Percentiles rank a stretch among this genome's conserved stretches.
phyloP scores from a whole-genome alignment of 92 coral and sea anemone species.

The Paramuricea clavata region DNA sequence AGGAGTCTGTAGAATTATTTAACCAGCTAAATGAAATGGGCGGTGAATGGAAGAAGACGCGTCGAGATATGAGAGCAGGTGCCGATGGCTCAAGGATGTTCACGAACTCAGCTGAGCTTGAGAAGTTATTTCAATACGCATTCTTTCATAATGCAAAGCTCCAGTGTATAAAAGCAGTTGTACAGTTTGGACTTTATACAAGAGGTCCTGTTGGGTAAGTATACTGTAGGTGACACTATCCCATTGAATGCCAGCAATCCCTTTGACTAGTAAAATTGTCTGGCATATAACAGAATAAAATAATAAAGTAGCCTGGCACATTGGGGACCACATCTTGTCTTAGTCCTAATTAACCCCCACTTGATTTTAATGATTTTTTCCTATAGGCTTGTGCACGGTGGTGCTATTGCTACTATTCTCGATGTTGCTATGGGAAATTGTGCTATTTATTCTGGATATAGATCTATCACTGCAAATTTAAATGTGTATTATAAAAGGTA shows the following conservation, averaged over 20 bases:
- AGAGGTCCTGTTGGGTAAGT: conserved; percentile 84
- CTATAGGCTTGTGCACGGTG: conserved; percentile 88
- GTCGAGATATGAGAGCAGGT: not conserved
- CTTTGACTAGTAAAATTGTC: too few species aligned
- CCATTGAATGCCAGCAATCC: too few species aligned
- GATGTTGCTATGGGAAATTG: conserved; percentile 73
- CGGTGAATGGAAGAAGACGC: conserved; percentile 70
- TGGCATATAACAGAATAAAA: too few species aligned
- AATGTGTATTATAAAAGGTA: conserved; percentile 79
- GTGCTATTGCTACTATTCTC: conserved; percentile 88
- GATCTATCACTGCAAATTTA: conserved; percentile 79
- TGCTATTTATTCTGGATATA: conserved; percentile 38
- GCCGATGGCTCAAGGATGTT: conserved; percentile 69
- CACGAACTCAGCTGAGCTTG: conserved; percentile 57
- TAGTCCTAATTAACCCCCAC: not conserved
- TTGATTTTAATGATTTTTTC: not conserved
- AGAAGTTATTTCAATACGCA: conserved; percentile 82
- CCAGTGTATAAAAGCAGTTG: conserved; percentile 72
- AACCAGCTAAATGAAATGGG: conserved; percentile 71
- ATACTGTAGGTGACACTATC: too few species aligned
- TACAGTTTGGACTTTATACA: conserved; percentile 85
- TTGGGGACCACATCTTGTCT: too few species aligned
- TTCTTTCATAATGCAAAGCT: conserved; percentile 67
- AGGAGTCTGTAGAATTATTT: conserved; percentile 63
- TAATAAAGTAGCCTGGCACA: too few species aligned